Evolutionary conservation across 1,140 invertebrate genomes (phyloP).

Genomic region (Drosophila repletoides): DNA sequence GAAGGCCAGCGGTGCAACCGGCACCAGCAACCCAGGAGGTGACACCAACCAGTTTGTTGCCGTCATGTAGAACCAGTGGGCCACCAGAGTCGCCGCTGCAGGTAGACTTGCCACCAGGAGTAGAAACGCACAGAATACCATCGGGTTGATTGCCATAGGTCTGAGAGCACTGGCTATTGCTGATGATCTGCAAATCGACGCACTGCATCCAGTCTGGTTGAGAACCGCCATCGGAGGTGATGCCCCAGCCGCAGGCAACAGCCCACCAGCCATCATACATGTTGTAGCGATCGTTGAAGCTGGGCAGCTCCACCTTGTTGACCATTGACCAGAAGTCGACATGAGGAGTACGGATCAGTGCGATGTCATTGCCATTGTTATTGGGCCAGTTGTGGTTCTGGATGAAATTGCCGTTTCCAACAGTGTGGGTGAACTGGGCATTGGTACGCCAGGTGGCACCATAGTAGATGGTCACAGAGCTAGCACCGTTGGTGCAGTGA

Average conservation of each 20-base stretch:
- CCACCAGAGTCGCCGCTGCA: conserved; percentile 63
- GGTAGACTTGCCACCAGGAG: conserved; percentile 51
- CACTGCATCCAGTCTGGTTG: conserved; percentile 32
- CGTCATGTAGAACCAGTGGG: conserved; percentile 49
- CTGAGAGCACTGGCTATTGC: conserved; percentile 3
- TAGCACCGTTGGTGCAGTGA: conserved; percentile 48
- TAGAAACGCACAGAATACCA: conserved; percentile 47
- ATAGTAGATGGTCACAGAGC: conserved; percentile 44
- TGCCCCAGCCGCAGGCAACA: conserved; percentile 48
- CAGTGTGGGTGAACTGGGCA: conserved; percentile 49
- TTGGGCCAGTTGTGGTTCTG: conserved; percentile 26
- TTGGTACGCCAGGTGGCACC: conserved; percentile 47
- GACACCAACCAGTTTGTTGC: conserved; percentile 82
- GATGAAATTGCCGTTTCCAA: conserved; percentile 17
- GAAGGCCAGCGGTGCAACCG: conserved; percentile 83
- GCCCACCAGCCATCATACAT: conserved; percentile 20
- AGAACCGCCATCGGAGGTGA: conserved; percentile 21
- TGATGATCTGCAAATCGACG: conserved; percentile 29
- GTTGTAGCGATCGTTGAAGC: conserved; percentile 33
- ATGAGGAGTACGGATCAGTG: conserved; percentile 31
- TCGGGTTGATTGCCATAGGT: conserved; percentile 15
- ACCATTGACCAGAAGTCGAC: conserved; percentile 33
- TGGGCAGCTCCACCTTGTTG: conserved; percentile 36
- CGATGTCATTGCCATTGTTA: conserved; percentile 32
- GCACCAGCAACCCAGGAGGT: conserved; percentile 83